A percentile compares a stretch with the other conserved stretches of the same genome.
These are phyloP conservation scores for Oncorhynchus nerka DNA, from an alignment of 2,113 vertebrate species.

Conservation along the genomic window DNA sequence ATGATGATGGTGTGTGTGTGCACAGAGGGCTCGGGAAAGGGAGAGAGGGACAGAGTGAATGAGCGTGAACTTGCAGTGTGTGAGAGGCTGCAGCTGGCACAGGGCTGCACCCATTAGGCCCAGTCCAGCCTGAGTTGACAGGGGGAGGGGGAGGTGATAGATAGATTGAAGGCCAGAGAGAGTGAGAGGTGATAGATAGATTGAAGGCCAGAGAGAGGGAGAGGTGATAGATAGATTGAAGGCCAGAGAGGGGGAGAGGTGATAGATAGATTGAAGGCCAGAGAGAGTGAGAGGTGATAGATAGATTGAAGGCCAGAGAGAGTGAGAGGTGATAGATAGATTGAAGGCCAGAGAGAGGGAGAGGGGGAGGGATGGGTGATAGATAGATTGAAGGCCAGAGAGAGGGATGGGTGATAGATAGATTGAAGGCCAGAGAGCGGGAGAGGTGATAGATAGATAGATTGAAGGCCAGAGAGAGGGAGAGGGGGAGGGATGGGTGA, in stretches of 20 bases:
- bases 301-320: not conserved
- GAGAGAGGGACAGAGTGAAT: slow-evolving; percentile 1
- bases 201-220: not conserved
- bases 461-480: not conserved
- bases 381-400: not conserved
- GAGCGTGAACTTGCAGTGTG: not conserved
- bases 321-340: not conserved
- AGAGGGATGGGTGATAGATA: not conserved
- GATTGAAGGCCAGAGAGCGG: not conserved
- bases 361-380: too few relatives aligned
- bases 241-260: not conserved
- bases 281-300: not conserved
- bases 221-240: not conserved
- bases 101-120: not conserved
- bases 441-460: not conserved
- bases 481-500: not conserved
- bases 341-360: not conserved
- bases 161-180: not conserved
- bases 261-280: too few relatives aligned
- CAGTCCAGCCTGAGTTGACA: not conserved
- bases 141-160: not conserved
- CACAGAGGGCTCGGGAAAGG: not conserved
- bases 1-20: too few relatives aligned
- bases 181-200: not conserved
- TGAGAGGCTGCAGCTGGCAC: slow-evolving; percentile 16